A percentile compares a stretch with the other conserved stretches of the same genome.
Conservation (phyloP, 2,888 invertebrate species). For the Ormyrus labotus region DNA sequence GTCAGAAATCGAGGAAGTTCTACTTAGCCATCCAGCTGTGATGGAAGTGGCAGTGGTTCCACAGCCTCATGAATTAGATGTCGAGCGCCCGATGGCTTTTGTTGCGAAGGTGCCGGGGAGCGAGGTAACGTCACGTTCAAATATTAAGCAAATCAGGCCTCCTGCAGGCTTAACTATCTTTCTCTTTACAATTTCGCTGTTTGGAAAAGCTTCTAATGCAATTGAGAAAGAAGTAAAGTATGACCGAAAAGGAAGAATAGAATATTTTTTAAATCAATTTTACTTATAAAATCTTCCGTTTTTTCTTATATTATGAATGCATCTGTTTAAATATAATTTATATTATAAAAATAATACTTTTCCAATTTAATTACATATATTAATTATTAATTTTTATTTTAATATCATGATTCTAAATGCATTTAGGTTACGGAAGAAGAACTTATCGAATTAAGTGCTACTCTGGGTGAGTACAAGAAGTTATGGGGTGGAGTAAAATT, state of each 20-base stretch:
- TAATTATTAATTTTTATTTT: neutral
- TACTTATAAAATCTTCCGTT: no score
- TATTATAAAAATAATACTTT: no score
- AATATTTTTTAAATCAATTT: no score
- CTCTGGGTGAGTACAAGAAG: conserved; percentile 62
- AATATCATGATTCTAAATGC: neutral
- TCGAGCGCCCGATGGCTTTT: conserved; percentile 69
- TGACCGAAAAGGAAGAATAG: no score
- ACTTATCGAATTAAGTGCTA: conserved; percentile 62
- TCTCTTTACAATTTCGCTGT: no score
- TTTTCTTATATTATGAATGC: no score
- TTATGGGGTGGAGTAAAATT: conserved; percentile 69
- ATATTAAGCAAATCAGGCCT: neutral
- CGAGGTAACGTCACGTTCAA: conserved; percentile 32
- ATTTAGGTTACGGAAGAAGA: conserved; percentile 67
- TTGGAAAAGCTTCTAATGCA: no score
- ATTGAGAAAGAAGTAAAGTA: no score
- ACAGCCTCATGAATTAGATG: conserved; percentile 64
- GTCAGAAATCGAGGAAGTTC: conserved; percentile 65
- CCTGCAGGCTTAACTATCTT: no score
- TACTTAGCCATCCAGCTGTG: conserved; percentile 66
- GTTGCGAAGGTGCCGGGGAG: conserved; percentile 57
- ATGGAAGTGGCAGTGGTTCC: conserved; percentile 67
- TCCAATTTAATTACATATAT: neutral
- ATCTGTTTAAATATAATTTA: no score